Conservation (phyloP, 2,888 invertebrate species). For the Merodon equestris region DNA sequence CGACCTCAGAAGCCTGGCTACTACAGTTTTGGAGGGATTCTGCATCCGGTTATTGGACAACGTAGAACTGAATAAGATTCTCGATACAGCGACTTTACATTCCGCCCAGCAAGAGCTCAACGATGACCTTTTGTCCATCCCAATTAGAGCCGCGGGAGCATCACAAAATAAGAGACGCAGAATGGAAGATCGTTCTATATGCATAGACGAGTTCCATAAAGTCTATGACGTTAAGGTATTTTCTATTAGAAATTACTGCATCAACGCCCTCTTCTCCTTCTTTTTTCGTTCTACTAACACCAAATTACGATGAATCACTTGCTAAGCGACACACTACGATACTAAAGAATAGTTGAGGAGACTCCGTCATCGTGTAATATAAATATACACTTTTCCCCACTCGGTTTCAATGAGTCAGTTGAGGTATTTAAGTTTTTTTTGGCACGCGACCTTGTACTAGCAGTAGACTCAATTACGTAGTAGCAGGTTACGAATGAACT, state of each 20-base stretch:
- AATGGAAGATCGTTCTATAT: slow-evolving; percentile 95
- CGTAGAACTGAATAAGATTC: slow-evolving; percentile 59
- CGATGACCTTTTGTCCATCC: slow-evolving; percentile 70
- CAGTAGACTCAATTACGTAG: slow-evolving; percentile 15
- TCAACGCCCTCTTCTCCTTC: background rate
- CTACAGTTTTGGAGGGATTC: slow-evolving; percentile 29
- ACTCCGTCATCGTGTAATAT: slow-evolving; percentile 19
- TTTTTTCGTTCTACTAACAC: slow-evolving; percentile 16
- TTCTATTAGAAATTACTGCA: too few species aligned
- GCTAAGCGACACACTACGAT: background rate
- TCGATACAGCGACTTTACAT: slow-evolving; percentile 51
- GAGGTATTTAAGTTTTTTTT: slow-evolving; percentile 24
- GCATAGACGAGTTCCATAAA: slow-evolving; percentile 89
- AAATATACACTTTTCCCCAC: slow-evolving; percentile 34
- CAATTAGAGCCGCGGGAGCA: slow-evolving; percentile 83
- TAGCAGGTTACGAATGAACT: background rate
- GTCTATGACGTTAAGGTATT: slow-evolving; percentile 86
- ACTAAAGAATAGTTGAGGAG: too few species aligned
- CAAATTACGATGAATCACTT: slow-evolving; percentile 43
- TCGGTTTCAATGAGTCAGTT: slow-evolving; percentile 32
- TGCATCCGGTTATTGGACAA: slow-evolving; percentile 51
- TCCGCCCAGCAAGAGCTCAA: slow-evolving; percentile 36
- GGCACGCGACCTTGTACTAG: slow-evolving; percentile 50
- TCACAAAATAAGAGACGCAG: slow-evolving; percentile 90
- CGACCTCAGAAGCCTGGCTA: slow-evolving; percentile 29